These are phyloP conservation scores for Schlechtendalia chinensis DNA, from an alignment of 1,140 invertebrate species.

Conservation along the genomic window DNA sequence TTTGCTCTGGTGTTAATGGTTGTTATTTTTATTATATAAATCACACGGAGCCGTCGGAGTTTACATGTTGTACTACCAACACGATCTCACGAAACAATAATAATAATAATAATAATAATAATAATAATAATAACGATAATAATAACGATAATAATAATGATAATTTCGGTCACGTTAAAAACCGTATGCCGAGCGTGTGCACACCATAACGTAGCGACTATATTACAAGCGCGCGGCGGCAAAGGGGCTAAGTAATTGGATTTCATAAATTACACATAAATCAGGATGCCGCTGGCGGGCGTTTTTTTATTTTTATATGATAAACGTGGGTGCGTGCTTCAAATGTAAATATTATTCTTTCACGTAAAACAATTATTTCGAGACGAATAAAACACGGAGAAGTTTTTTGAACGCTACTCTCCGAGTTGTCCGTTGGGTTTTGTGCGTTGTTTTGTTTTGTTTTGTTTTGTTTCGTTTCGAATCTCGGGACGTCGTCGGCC, in stretches of 20 bases:
- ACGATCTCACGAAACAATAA: constrained; percentile 25
- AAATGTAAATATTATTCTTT: constrained; percentile 49
- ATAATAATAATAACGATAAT: constrained; percentile 23
- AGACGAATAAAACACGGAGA: constrained; percentile 8
- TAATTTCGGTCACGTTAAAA: constrained; percentile 36
- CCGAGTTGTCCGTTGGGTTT: background rate
- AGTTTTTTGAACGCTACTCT: background rate
- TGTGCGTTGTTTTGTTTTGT: background rate
- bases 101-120: constrained; percentile 32
- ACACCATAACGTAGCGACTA: background rate
- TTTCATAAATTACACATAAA: constrained; percentile 44
- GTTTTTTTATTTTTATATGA: constrained; percentile 13
- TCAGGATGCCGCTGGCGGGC: constrained; percentile 46
- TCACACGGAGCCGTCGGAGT: constrained; percentile 4
- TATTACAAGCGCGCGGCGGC: constrained; percentile 5
- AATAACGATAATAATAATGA: constrained; percentile 28
- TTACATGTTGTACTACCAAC: background rate
- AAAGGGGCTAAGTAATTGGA: constrained; percentile 46
- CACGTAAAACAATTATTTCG: constrained; percentile 32
- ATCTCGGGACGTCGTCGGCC: background rate
- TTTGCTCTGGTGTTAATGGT: constrained; percentile 37
- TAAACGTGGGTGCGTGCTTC: constrained; percentile 48
- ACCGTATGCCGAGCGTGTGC: background rate
- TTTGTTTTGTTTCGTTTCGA: too few relatives aligned
- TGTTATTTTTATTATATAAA: constrained; percentile 36